phyloP scores from a whole-genome alignment of 2,113 vertebrate species.

The Harpagus bidentatus region DNA sequence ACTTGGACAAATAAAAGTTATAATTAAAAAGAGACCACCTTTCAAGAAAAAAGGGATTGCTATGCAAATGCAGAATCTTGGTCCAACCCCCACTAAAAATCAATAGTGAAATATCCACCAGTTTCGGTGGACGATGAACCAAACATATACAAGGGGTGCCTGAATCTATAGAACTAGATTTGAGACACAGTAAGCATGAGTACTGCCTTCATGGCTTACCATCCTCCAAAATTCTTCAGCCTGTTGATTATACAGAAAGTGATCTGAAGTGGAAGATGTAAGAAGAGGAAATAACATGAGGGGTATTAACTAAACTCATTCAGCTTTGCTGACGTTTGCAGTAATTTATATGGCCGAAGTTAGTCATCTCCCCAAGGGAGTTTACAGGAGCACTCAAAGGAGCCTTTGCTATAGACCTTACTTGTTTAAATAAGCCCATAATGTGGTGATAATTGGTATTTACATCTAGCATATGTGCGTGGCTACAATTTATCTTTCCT shows the following conservation, averaged over 20 bases:
- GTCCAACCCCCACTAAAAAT: background rate
- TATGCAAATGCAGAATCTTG: background rate
- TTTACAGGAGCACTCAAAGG: background rate
- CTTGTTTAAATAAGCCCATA: background rate
- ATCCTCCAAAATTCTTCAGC: background rate
- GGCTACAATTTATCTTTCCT: background rate
- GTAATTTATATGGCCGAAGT: background rate
- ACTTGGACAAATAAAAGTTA: background rate
- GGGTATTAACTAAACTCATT: background rate
- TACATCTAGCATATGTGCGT: background rate
- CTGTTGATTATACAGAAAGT: background rate
- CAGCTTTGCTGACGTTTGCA: background rate
- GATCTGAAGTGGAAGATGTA: background rate
- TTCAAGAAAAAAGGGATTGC: background rate
- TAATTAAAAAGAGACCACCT: background rate
- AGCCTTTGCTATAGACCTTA: background rate
- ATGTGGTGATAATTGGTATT: background rate
- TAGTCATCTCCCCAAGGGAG: background rate
- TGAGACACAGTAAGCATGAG: rapidly evolving
- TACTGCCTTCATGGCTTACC: background rate
- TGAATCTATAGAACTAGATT: background rate
- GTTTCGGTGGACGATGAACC: background rate
- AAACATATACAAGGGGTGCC: background rate
- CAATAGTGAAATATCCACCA: background rate
- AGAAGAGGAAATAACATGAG: background rate